Base-by-base conservation (phyloP, 2,888 invertebrate genomes). In the Drosophila sordidapex region DNA sequence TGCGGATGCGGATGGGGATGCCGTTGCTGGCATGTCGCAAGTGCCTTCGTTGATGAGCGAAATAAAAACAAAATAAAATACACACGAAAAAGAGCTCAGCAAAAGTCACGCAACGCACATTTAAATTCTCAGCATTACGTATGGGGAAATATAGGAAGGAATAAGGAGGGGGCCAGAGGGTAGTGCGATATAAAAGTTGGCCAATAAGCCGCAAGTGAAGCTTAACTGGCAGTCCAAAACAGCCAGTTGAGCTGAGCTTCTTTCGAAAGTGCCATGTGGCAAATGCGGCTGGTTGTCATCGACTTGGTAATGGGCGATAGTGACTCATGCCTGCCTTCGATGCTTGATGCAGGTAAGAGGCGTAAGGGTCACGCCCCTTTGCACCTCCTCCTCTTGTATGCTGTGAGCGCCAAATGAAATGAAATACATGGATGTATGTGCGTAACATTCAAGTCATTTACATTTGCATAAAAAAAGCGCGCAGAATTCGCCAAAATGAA, bases 51-150 rank as follows among this genome's bases (percentile, higher is more conserved):
- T 83, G 81, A 81, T 84, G 81, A 76, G 77, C 65, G 43, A 71
- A 65, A 63, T 38, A 67, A 52, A 51, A 38, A 46, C 53, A 56
- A 76, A 72, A 76, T 4, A 40, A 15, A 21, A 56, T n/a, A 56
- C n/a, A 54, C 54, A 36, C 25, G 25, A 54, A 18, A 36, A 36
- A 7, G 36, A 36, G 7, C 33, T 76, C 72, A 69, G 46, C 72
- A 75, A 74, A 77, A 86, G 83, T 84, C 84, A 84, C 84, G 84
- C 74, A 84, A 84, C 76, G 60, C 82, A 66, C 87, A 86, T 84
- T 86, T 76, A 70, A 79, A 78, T 68, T 61, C 68, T 46, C 36
- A 40, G 46, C 49, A 59, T 57, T 48, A 40, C 49, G 56, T 43
- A 56, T 29, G 56, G 40, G 40, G 27, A 21, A 31, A 18, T 18